These are phyloP conservation scores for Cinara cedri DNA, from an alignment of 2,888 invertebrate species.

Conservation along the genomic window DNA sequence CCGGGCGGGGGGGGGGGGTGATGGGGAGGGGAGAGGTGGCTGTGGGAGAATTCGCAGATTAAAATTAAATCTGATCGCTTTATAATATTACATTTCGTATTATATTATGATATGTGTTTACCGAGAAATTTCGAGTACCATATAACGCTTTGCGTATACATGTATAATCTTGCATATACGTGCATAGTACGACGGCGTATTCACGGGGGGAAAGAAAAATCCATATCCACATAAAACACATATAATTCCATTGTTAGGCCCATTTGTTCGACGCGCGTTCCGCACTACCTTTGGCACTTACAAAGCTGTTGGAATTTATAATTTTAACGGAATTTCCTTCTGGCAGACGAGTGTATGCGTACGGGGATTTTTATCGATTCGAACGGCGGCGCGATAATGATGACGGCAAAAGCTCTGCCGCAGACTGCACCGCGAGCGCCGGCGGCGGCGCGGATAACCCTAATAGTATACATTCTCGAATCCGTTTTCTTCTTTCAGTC, in stretches of 20 bases:
- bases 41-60: constrained; percentile 36
- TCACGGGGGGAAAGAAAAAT: constrained; percentile 24
- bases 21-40: no score
- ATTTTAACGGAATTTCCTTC: constrained; percentile 41
- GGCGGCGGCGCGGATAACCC: no score
- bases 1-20: no score
- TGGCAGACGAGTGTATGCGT: no score
- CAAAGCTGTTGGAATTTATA: constrained; percentile 55
- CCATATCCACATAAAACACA: constrained; percentile 40
- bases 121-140: constrained; percentile 42
- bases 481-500: no score
- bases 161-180: no score
- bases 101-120: not conserved
- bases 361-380: constrained; percentile 29
- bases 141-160: no score
- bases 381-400: not conserved
- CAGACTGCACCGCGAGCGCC: not conserved
- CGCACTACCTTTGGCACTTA: constrained; percentile 17
- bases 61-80: constrained; percentile 41
- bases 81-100: not conserved
- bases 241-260: constrained; percentile 35
- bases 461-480: no score
- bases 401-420: constrained; percentile 38
- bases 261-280: constrained; percentile 14
- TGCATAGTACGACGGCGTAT: not conserved